phyloP scores from a whole-genome alignment of 2,113 vertebrate genomes.

The Argyrosomus japonicus region DNA sequence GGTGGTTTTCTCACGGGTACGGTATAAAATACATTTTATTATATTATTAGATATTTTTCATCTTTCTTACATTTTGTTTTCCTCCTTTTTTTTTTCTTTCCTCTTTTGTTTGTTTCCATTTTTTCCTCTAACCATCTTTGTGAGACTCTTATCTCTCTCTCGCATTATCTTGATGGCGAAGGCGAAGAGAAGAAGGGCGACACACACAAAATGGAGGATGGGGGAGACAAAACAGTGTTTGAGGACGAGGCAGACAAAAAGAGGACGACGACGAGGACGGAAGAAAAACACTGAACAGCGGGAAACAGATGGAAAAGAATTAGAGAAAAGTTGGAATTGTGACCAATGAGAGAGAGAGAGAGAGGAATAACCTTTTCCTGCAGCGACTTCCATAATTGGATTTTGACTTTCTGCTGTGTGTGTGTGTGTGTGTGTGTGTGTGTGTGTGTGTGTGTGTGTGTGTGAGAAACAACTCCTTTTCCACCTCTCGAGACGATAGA shows the following conservation, averaged over 20 bases:
- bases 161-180: not conserved
- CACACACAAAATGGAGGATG: too few species aligned
- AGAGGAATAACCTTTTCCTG: slow-evolving; percentile 53
- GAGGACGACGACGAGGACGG: not conserved
- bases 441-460: slow-evolving; percentile 34
- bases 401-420: slow-evolving; percentile 53
- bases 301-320: not conserved
- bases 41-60: too few species aligned
- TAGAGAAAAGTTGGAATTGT: slow-evolving; percentile 2
- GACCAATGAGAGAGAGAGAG: slow-evolving; percentile 27
- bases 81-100: too few species aligned
- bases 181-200: too few species aligned
- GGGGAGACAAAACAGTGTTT: not conserved
- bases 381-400: slow-evolving; percentile 65
- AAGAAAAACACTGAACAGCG: not conserved
- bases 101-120: too few species aligned
- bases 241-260: not conserved
- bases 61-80: too few species aligned
- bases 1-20: too few species aligned
- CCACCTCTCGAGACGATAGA: slow-evolving; percentile 53
- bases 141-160: not conserved
- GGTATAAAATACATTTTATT: too few species aligned
- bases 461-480: slow-evolving; percentile 23
- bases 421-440: not conserved
- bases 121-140: too few species aligned